Percentiles rank a stretch among this genome's conserved stretches.
These are phyloP conservation scores for Pteropus alecto DNA, from an alignment of 2,113 vertebrate species.

Conservation along the genomic window DNA sequence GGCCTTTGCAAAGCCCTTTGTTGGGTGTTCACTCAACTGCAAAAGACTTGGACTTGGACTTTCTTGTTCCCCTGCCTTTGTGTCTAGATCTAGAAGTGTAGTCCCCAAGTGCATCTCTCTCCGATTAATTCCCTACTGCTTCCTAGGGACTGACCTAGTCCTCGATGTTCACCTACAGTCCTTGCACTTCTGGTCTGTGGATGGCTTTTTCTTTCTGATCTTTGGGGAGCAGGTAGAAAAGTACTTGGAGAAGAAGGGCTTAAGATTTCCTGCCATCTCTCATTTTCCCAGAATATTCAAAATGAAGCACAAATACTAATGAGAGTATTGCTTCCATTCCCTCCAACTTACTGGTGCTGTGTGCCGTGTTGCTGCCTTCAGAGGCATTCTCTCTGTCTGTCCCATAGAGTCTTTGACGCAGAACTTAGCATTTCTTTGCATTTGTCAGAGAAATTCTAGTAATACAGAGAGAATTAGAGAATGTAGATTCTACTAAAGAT, in stretches of 20 bases:
- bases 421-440: background rate
- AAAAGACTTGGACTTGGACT: background rate
- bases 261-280: background rate
- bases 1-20: background rate
- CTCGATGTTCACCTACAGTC: background rate
- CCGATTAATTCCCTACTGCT: background rate
- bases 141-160: too few species aligned
- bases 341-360: fast-evolving
- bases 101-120: fast-evolving
- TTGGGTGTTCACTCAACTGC: background rate
- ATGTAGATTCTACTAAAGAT: background rate
- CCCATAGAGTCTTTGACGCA: background rate
- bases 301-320: background rate
- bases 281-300: background rate
- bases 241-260: background rate
- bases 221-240: background rate
- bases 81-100: fast-evolving
- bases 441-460: background rate
- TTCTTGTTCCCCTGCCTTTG: background rate
- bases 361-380: fast-evolving
- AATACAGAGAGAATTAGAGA: background rate
- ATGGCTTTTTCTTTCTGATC: background rate
- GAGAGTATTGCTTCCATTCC: background rate
- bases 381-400: fast-evolving
- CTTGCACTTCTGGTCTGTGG: background rate